Percentiles rank a stretch among this genome's conserved stretches.
Conservation (phyloP, 2,888 invertebrate species). For the Autographa gamma region DNA sequence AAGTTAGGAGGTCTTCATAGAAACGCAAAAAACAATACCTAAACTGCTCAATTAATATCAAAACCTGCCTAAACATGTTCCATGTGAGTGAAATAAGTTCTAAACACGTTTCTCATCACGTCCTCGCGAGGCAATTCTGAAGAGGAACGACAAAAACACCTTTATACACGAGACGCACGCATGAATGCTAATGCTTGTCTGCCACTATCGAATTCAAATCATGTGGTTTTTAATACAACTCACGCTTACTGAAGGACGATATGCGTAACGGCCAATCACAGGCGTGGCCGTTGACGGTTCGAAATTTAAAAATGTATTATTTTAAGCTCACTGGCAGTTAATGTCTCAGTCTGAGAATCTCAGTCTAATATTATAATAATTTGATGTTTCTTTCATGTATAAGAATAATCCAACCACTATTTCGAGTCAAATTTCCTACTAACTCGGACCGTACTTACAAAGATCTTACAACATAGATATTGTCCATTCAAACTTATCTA, state of each 20-base stretch:
- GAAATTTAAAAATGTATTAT: slow-evolving; percentile 31
- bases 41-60: slow-evolving; percentile 32
- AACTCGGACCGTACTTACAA: slow-evolving; percentile 8
- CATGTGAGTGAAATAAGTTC: slow-evolving; percentile 54
- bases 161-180: slow-evolving; percentile 72
- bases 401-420: neutral
- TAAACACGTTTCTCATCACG: slow-evolving; percentile 78
- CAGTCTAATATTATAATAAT: neutral
- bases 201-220: slow-evolving; percentile 79
- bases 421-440: neutral
- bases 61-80: slow-evolving; percentile 43
- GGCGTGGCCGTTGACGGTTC: slow-evolving; percentile 50
- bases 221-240: slow-evolving; percentile 71
- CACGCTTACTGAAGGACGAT: slow-evolving; percentile 78
- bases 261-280: slow-evolving; percentile 63
- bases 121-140: slow-evolving; percentile 80
- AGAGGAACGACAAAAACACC: slow-evolving; percentile 82
- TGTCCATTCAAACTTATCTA: slow-evolving; percentile 49
- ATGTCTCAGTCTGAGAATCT: neutral
- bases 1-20: slow-evolving; percentile 34
- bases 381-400: neutral
- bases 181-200: slow-evolving; percentile 81
- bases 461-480: slow-evolving; percentile 22
- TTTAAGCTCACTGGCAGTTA: neutral
- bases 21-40: slow-evolving; percentile 16